Base-by-base conservation (phyloP, 2,113 vertebrate genomes). In the Drymodes brunneopygia region DNA sequence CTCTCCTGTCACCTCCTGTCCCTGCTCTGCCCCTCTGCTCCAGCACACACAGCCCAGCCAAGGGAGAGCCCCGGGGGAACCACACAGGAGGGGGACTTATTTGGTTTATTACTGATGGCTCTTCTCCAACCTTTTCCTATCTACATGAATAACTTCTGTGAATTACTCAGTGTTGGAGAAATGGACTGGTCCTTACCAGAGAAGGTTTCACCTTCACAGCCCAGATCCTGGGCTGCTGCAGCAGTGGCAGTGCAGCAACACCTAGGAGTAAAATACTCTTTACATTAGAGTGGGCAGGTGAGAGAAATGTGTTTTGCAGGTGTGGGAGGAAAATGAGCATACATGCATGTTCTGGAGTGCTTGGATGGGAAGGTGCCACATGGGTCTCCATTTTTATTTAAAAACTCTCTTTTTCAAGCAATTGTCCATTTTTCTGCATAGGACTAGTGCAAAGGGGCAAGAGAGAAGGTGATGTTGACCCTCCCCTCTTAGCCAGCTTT, bases 51-150 rank as follows among this genome's bases (percentile, higher is more conserved):
- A 2, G 35, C n/a, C 56, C 0, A 1, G 65, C 36, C 1, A 2
- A 2, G 2, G 42, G 56, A 73, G 81, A 85, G 74, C 36, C 58
- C 45, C 0, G 1, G 24, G 44, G 61, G 22, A 65, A 0, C 31
- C 4, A 1, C 0, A 0, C 36, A 21, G 36, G 18, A 12, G 33
- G n/a, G 36, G 24, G n/a, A 5, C 9, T 22, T 5, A 2, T 1
- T 58, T 4, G 77, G 28, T 13, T 50, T 11, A 4, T 23, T n/a
- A 23, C 1, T 2, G 53, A 8, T 47, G 27, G 3, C 40, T 87
- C 17, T 75, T 31, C n/a, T 47, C 29, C 44, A 60, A n/a, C 44
- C 23, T 72, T 61, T 25, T 53, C 47, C 35, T 45, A 0, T 7
- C 48, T 36, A 11, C 36, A 6, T 56, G 74, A 53, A 31, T 21